These are phyloP conservation scores for Cacatua alba DNA, from an alignment of 2,113 vertebrate species.

Conservation along the genomic window DNA sequence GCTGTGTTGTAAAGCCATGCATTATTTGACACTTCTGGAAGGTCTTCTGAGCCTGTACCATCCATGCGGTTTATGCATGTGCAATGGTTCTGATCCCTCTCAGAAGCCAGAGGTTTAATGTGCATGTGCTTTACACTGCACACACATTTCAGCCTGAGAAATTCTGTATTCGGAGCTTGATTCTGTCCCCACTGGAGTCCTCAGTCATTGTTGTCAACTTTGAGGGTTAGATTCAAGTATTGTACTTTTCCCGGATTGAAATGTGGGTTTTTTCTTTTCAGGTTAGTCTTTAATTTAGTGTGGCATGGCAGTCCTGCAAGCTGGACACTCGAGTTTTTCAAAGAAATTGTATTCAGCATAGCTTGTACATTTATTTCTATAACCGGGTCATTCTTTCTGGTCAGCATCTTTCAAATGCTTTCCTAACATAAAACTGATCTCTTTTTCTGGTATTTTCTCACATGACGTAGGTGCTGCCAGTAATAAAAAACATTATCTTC, in stretches of 20 bases:
- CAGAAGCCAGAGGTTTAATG: not conserved
- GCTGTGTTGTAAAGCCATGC: not conserved
- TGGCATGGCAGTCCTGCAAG: not conserved
- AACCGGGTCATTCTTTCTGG: not conserved
- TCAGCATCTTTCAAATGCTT: not conserved
- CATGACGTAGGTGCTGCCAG: not conserved
- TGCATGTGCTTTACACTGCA: not conserved
- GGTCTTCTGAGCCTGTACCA: not conserved
- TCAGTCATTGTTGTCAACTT: not conserved
- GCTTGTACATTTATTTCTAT: not conserved
- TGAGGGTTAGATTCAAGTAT: not conserved
- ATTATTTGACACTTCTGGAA: not conserved
- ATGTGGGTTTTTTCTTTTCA: constrained; percentile 14
- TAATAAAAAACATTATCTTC: not conserved
- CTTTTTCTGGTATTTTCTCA: not conserved
- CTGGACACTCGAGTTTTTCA: constrained; percentile 9
- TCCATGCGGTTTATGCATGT: not conserved
- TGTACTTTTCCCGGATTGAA: not conserved
- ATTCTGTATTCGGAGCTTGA: not conserved
- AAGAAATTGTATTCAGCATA: not conserved
- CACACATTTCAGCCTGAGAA: not conserved
- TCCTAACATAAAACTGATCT: not conserved
- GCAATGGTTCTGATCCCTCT: not conserved
- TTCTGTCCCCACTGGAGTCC: not conserved
- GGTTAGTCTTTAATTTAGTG: not conserved